phyloP scores from a whole-genome alignment of 2,888 invertebrate species.

The Latrodectus hesperus region DNA sequence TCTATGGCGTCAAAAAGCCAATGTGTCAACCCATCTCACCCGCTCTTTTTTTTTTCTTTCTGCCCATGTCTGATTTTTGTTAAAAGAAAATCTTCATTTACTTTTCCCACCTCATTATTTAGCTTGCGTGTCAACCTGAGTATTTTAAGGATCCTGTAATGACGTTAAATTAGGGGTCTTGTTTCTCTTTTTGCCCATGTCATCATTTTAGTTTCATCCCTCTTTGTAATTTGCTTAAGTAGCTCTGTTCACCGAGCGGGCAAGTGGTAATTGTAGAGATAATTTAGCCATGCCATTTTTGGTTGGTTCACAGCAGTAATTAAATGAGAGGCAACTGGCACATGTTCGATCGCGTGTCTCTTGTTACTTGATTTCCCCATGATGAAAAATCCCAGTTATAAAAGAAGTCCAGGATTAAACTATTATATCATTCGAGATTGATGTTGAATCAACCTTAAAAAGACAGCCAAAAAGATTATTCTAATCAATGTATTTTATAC shows the following conservation, averaged over 20 bases:
- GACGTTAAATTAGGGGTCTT: conserved; percentile 17
- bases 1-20: neutral
- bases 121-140: conserved; percentile 49
- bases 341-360: too few relatives aligned
- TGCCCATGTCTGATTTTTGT: neutral
- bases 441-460: too few relatives aligned
- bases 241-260: neutral
- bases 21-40: neutral
- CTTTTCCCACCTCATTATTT: neutral
- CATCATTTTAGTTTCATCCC: neutral
- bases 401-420: too few relatives aligned
- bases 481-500: too few relatives aligned
- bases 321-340: too few relatives aligned
- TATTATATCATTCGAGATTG: too few relatives aligned
- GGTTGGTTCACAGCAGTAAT: too few relatives aligned
- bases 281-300: too few relatives aligned
- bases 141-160: conserved; percentile 28
- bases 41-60: neutral
- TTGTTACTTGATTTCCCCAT: too few relatives aligned
- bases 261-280: neutral
- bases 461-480: too few relatives aligned
- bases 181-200: neutral
- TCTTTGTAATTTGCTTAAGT: neutral
- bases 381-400: too few relatives aligned
- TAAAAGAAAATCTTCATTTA: conserved; percentile 8